Conservation (phyloP, 2,888 invertebrate genomes). For the Crematogaster levior region DNA sequence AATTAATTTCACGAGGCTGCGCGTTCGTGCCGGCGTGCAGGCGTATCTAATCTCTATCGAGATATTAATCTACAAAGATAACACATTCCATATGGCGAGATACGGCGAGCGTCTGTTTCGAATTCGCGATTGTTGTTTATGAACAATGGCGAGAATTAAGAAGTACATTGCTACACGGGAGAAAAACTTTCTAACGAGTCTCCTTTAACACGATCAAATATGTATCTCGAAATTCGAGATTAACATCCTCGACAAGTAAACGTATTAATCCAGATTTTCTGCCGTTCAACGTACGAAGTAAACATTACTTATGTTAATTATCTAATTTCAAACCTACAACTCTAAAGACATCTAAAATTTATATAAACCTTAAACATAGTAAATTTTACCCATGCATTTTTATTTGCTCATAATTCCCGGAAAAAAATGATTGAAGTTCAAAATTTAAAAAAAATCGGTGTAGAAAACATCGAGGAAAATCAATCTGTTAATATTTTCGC, state of each 20-base stretch:
- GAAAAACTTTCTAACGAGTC: constrained; percentile 56
- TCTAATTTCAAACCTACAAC: neutral
- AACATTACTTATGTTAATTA: neutral
- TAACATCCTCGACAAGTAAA: neutral
- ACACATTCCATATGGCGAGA: constrained; percentile 31
- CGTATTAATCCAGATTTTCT: neutral
- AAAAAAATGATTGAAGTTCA: too few species aligned
- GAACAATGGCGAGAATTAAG: constrained; percentile 32
- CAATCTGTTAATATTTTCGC: too few species aligned
- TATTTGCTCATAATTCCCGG: too few species aligned
- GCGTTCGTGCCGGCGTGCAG: constrained; percentile 48
- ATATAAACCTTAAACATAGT: too few species aligned
- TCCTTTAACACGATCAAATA: constrained; percentile 7
- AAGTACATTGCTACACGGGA: constrained; percentile 27
- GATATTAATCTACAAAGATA: constrained; percentile 75
- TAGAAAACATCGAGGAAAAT: too few species aligned
- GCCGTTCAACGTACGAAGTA: neutral
- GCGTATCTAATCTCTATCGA: constrained; percentile 76
- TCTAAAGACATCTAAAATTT: too few species aligned
- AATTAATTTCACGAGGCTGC: constrained; percentile 62
- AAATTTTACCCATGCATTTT: too few species aligned
- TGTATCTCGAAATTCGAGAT: constrained; percentile 11
- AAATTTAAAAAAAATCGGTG: too few species aligned
- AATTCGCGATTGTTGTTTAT: constrained; percentile 31
- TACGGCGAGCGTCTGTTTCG: constrained; percentile 7